Evolutionary conservation across 2,113 vertebrate genomes (phyloP), one percentile per base, ranked within the genome.

Genomic region (Piaya cayana): DNA sequence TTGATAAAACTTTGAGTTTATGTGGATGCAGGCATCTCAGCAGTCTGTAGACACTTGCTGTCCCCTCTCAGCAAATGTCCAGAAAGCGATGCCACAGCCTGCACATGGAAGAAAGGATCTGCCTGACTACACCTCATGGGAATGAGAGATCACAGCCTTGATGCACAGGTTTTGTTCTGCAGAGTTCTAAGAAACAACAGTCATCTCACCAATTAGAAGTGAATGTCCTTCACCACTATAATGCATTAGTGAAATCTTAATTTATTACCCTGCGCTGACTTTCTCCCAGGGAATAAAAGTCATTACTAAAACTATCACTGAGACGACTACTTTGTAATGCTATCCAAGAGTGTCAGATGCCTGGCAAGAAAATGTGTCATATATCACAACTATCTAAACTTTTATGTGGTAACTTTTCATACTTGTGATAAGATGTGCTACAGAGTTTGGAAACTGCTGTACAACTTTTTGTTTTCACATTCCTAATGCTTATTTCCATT

Each of bases 301-400:
- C 34, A 87, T 67, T 63, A 82, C 29, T 49, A 60, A 76, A 82
- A 49, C 45, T 53, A 80, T 69, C 71, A 85, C 52, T 79, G 81
- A 92, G 82, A 91, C 18, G 8, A 71, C 67, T 88, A 59, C 89
- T 94, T 64, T 79, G 63, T 80, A 90, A 26, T 20, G 27, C 15
- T 81, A 88, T 74, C 76, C 90, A 96, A 96, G 74, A 93, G 58
- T 60, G 36, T 87, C 78, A 76, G 67, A 43, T 26, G 5, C 47
- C 70, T 86, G 82, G 77, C 83, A 94, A 94, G 87, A 94, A 96
- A 93, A 91, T 63, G 69, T 27, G 65, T 79, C 75, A 96, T 49
- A 39, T 88, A 91, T 77, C 67, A 77, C 86, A 96, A 69, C 32
- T 72, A 91, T 49, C 69, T 83, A 75, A 95, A 65, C 52, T 36